Evolutionary conservation across 1,140 invertebrate genomes (phyloP), one percentile per base, ranked within the genome.

Genomic region (Muscidifurax raptorellus): DNA sequence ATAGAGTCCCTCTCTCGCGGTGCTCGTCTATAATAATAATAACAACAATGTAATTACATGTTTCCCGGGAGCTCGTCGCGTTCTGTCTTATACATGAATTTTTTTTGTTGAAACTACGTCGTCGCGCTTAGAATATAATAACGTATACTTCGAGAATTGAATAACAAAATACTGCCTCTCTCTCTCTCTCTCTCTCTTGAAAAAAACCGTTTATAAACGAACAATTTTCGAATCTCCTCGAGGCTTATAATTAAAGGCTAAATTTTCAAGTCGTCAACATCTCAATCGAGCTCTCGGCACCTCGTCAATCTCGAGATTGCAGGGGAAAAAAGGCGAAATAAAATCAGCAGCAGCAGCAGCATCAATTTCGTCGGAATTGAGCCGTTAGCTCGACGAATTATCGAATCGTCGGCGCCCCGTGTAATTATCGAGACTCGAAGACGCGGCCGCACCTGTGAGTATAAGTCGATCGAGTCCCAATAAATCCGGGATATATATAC

Each of bases 381-480:
- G 85, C 78, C 40, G 81, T 86, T 66, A 69, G 25, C 75, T 18
- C 77, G 52, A 59, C 52, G 81, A 84, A 86, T 86, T 86, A 86
- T 74, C 76, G 80, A 74, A n/a, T 59, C 52, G 12, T n/a, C 22
- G 52, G 9, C 13, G 32, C 59, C 74, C n/a, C 76, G 72, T 84
- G 69, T 78, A 80, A 86, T 86, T 86, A 86, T 80, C 78, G 52
- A n/a, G n/a, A 80, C 32, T 67, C 82, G 72, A 30, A n/a, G 28
- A 18, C 22, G 59, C 10, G 18, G 72, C 30, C 13, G 59, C 74
- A 83, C 82, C 82, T 83, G 82, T 78, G 80, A 28, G 40, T n/a
- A n/a, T n/a, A n/a, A 59, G 5, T 6, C 52, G 52, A 59, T 59
- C 82, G 80, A 44, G 40, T 12, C 67, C 36, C 66, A 69, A 78